Evolutionary conservation across 2,113 vertebrate genomes (phyloP).

Genomic region (Podocnemis expansa): DNA sequence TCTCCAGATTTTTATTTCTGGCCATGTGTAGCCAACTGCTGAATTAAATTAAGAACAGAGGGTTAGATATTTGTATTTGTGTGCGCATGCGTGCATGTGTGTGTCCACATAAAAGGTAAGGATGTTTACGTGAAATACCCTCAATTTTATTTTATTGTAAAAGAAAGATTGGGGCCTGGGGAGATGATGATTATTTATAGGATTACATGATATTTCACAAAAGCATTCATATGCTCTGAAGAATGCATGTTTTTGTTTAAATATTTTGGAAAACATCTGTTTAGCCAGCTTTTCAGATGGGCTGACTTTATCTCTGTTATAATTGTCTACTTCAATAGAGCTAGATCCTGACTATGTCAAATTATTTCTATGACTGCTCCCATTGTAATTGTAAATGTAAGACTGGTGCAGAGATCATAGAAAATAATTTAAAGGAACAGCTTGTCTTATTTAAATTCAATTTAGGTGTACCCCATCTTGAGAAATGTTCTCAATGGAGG

Average conservation of each 20-base stretch:
- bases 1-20: slow-evolving; percentile 50
- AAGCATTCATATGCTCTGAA: background rate
- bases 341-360: background rate
- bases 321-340: background rate
- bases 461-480: background rate
- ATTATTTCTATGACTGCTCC: background rate
- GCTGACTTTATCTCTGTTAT: background rate
- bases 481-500: background rate
- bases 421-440: background rate
- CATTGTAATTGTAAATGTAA: background rate
- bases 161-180: background rate
- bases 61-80: background rate
- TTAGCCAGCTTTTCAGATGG: background rate
- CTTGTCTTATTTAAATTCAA: background rate
- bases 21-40: background rate
- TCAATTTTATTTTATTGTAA: background rate
- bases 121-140: background rate
- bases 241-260: background rate
- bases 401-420: background rate
- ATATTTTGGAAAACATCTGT: background rate
- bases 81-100: background rate
- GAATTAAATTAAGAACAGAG: slow-evolving; percentile 25
- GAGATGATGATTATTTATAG: background rate
- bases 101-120: background rate
- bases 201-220: background rate